These are phyloP conservation scores for Ptilodon capucinus DNA, from an alignment of 2,888 invertebrate species.

Conservation along the genomic window DNA sequence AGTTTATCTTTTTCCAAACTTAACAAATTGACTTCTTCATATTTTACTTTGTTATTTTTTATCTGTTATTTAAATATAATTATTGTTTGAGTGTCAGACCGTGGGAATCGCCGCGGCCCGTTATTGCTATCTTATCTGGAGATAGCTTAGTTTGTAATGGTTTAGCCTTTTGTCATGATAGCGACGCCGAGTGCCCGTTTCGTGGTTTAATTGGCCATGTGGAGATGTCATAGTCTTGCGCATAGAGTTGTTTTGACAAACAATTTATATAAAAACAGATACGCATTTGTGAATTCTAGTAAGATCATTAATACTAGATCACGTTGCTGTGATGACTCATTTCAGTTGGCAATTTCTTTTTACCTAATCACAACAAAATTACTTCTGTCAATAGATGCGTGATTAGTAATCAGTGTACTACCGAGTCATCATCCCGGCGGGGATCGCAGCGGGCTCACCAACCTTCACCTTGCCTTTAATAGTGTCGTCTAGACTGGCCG, in stretches of 20 bases:
- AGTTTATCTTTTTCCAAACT: background rate
- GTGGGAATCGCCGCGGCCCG: conserved; percentile 35
- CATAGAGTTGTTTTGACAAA: background rate
- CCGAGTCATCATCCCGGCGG: conserved; percentile 47
- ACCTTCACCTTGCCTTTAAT: conserved; percentile 65
- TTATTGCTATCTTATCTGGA: conserved; percentile 38
- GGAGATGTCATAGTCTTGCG: background rate
- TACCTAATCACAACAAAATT: conserved; percentile 24
- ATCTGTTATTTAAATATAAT: conserved; percentile 23
- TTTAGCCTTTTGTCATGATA: conserved; percentile 17
- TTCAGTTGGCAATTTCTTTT: conserved; percentile 2
- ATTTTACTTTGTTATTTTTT: conserved; percentile 33
- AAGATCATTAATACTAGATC: conserved; percentile 18
- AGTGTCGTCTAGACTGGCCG: conserved; percentile 45
- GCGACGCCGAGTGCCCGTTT: conserved; percentile 18
- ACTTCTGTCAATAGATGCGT: conserved; percentile 42
- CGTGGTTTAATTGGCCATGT: conserved; percentile 29
- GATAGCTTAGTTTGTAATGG: conserved; percentile 29
- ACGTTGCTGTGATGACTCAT: conserved; percentile 10
- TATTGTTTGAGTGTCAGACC: conserved; percentile 26
- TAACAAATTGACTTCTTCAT: background rate
- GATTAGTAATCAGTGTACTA: conserved; percentile 47
- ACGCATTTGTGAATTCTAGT: background rate
- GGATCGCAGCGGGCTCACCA: conserved; percentile 45
- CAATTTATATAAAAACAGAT: background rate